phyloP scores from a whole-genome alignment of 2,888 invertebrate species.

The Parochlus steinenii region DNA sequence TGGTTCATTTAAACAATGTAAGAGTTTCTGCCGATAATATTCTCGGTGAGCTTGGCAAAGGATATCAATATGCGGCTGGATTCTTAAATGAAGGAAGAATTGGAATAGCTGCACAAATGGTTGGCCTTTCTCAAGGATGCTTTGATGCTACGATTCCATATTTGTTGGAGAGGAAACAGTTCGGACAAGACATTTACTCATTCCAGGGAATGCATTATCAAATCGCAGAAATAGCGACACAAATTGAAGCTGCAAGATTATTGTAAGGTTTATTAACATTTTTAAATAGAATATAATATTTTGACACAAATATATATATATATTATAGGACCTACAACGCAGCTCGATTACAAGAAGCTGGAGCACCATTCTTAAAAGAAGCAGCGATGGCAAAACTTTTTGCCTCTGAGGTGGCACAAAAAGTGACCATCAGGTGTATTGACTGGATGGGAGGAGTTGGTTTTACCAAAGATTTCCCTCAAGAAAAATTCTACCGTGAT shows the following conservation, averaged over 20 bases:
- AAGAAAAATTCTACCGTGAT: conserved; percentile 92
- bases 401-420: conserved; percentile 78
- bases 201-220: conserved; percentile 97
- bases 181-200: conserved; percentile 72
- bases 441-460: conserved; percentile 98
- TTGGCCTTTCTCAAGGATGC: conserved; percentile 87
- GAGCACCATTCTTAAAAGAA: conserved; percentile 71
- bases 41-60: conserved; percentile 74
- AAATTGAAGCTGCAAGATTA: conserved; percentile 78
- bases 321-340: conserved; percentile 94
- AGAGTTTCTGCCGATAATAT: conserved; percentile 43
- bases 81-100: conserved; percentile 89
- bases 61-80: conserved; percentile 91
- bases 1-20: conserved; percentile 49
- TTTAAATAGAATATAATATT: no score
- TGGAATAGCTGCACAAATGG: conserved; percentile 83
- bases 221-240: conserved; percentile 72
- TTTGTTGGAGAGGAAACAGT: conserved; percentile 85
- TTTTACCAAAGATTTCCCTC: conserved; percentile 87
- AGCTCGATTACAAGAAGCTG: conserved; percentile 74
- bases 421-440: conserved; percentile 80
- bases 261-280: no score
- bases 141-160: conserved; percentile 93
- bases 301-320: no score
- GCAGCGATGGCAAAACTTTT: conserved; percentile 94